Evolutionary conservation across 2,888 invertebrate species (phyloP).

Genomic region (Lysandra bellargus): DNA sequence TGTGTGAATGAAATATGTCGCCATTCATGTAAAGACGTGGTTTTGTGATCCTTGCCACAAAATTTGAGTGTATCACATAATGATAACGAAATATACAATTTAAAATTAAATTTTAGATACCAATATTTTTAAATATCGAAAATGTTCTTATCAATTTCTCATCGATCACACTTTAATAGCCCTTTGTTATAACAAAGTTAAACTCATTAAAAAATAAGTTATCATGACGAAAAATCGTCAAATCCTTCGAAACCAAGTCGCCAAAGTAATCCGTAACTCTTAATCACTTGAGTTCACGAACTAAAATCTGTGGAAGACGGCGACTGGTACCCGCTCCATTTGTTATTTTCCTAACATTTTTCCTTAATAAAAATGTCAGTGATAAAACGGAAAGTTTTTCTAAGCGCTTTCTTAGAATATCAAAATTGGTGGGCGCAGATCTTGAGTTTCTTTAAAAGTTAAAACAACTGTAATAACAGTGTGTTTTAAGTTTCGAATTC

Average conservation of each 20-base stretch:
- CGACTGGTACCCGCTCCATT: constrained; percentile 43
- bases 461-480: background rate
- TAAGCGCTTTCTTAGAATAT: constrained; percentile 22
- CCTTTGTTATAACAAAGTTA: background rate
- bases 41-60: too few relatives aligned
- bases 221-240: too few relatives aligned
- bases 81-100: too few relatives aligned
- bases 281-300: constrained; percentile 35
- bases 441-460: constrained; percentile 22
- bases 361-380: constrained; percentile 39
- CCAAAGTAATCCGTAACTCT: constrained; percentile 33
- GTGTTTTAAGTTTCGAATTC: background rate
- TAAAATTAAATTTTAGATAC: too few relatives aligned
- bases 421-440: constrained; percentile 19
- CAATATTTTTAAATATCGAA: background rate
- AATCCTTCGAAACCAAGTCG: constrained; percentile 15
- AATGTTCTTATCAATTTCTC: background rate
- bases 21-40: too few relatives aligned
- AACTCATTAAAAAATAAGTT: background rate
- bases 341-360: constrained; percentile 41
- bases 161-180: background rate
- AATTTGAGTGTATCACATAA: too few relatives aligned
- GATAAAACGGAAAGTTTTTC: constrained; percentile 30
- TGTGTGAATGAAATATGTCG: background rate
- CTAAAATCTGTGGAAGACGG: constrained; percentile 39